phyloP scores from a whole-genome alignment of 2,113 vertebrate genomes.

The Pontoporia blainvillei region DNA sequence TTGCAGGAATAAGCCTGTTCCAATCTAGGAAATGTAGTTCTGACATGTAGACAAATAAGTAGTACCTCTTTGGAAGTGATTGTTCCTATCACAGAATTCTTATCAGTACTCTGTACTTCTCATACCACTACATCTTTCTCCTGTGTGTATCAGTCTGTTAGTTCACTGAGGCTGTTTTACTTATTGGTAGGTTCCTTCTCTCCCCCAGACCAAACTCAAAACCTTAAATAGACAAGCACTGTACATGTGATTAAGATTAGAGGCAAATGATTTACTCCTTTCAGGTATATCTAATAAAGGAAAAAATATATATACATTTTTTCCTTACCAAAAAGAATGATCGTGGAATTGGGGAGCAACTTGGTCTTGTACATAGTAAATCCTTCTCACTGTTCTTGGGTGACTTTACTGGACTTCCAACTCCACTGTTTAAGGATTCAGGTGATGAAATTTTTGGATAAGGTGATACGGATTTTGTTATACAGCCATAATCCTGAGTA shows the following conservation, averaged over 20 bases:
- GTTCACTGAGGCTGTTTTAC: background rate
- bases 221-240: background rate
- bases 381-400: slow-evolving; percentile 28
- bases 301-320: background rate
- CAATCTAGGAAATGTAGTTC: background rate
- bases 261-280: background rate
- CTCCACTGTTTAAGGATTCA: slow-evolving; percentile 48
- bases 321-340: slow-evolving; percentile 76
- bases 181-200: background rate
- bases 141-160: background rate
- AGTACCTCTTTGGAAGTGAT: background rate
- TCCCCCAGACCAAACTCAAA: background rate
- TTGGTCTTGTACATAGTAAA: slow-evolving; percentile 42
- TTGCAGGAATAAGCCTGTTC: background rate
- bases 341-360: slow-evolving; percentile 57
- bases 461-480: slow-evolving; percentile 57
- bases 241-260: background rate
- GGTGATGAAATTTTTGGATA: slow-evolving; percentile 54
- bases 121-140: background rate
- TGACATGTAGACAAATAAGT: background rate
- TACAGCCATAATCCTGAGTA: slow-evolving; percentile 39
- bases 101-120: background rate
- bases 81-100: background rate
- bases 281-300: background rate
- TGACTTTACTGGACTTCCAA: slow-evolving; percentile 5